Evolutionary conservation across 2,113 vertebrate genomes (phyloP).

Genomic region (Leptosomus discolor): DNA sequence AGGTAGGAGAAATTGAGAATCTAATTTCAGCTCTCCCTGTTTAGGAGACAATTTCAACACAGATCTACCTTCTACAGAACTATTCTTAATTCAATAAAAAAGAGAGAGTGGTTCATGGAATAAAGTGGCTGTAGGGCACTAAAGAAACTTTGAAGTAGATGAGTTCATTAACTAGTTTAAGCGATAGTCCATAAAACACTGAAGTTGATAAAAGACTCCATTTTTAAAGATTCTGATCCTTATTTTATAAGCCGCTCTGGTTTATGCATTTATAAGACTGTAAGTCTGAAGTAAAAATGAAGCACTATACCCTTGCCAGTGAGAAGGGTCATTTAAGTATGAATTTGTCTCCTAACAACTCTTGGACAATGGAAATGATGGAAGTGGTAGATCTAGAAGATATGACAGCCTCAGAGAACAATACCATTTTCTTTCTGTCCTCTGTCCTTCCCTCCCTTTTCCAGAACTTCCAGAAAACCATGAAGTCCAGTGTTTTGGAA

Average conservation of each 20-base stretch:
- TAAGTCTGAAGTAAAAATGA: background rate
- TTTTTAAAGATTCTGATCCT: background rate
- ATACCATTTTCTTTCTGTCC: background rate
- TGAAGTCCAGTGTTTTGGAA: background rate
- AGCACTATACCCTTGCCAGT: background rate
- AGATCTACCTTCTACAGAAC: background rate
- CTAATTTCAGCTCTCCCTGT: background rate
- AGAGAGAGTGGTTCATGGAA: background rate
- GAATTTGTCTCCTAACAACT: background rate
- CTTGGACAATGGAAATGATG: background rate
- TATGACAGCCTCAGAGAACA: background rate
- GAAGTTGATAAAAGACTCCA: background rate
- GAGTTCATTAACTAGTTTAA: background rate
- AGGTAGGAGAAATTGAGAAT: background rate
- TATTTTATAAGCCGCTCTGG: background rate
- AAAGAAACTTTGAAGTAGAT: background rate
- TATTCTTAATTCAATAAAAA: background rate
- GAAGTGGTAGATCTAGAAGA: background rate
- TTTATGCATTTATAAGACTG: background rate
- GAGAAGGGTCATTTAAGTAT: background rate
- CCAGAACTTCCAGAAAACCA: background rate
- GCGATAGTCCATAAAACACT: background rate
- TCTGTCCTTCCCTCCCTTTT: background rate
- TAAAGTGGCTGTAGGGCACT: background rate
- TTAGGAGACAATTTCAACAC: background rate